Evolutionary conservation across 2,888 invertebrate species (phyloP).

Genomic region (Schizaphis graminum): DNA sequence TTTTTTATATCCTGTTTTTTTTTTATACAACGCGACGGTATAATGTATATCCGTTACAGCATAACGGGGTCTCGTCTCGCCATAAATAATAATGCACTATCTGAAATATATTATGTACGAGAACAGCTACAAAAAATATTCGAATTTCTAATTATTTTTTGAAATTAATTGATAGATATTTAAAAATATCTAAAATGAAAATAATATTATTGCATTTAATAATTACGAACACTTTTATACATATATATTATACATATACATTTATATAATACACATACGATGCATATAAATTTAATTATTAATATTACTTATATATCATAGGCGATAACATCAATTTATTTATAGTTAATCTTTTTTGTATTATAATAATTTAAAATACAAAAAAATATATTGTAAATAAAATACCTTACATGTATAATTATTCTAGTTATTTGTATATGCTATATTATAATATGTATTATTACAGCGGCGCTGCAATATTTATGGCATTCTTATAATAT

Average conservation of each 20-base stretch:
- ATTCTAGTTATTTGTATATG: too few relatives aligned
- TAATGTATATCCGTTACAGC: conserved; percentile 6
- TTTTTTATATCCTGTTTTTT: background rate
- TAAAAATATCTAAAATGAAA: background rate
- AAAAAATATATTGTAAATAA: background rate
- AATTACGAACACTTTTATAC: background rate
- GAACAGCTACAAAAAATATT: background rate
- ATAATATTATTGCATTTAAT: background rate
- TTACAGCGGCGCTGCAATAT: background rate
- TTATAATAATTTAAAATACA: background rate
- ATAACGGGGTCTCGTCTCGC: background rate
- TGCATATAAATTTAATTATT: too few relatives aligned
- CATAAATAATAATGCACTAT: background rate
- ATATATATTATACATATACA: background rate
- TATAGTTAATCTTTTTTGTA: background rate
- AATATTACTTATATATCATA: background rate
- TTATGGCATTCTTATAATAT: background rate
- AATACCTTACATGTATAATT: background rate
- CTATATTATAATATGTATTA: background rate
- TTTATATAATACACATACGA: background rate
- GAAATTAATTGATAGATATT: background rate
- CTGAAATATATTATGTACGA: conserved; percentile 6
- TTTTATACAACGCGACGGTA: background rate
- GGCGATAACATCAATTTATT: background rate
- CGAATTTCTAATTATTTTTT: background rate